A percentile compares a stretch with the other conserved stretches of the same genome.
Evolutionary conservation across 2,113 vertebrate genomes (phyloP).

Genomic region (Stigmatopora nigra): DNA sequence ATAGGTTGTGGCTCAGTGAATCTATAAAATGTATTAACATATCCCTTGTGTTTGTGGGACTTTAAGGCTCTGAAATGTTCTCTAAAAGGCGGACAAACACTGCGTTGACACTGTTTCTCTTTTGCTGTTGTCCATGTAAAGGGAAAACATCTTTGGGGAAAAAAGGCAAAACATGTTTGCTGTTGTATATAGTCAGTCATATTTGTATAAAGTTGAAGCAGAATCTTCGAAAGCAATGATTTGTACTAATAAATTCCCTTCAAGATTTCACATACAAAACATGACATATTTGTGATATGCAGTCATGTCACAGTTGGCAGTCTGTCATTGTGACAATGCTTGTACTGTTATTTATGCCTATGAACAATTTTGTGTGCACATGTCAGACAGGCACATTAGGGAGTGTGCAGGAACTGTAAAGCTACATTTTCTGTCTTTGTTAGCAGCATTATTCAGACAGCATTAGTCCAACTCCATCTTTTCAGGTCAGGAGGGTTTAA

Average conservation of each 20-base stretch:
- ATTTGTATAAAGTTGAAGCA: slow-evolving; percentile 48
- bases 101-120: background rate
- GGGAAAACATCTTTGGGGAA: background rate
- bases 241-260: slow-evolving; percentile 35
- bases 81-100: background rate
- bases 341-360: slow-evolving; percentile 8
- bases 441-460: slow-evolving; percentile 48
- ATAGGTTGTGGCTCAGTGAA: too few species aligned
- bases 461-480: slow-evolving; percentile 37
- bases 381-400: background rate
- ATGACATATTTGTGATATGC: slow-evolving; percentile 50
- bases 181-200: slow-evolving; percentile 2
- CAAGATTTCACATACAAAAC: slow-evolving; percentile 41
- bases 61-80: background rate
- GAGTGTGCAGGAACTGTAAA: background rate
- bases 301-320: slow-evolving; percentile 47
- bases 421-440: slow-evolving; percentile 5
- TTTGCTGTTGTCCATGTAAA: background rate
- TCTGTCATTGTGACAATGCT: slow-evolving; percentile 41
- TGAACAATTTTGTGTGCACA: slow-evolving; percentile 26
- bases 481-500: slow-evolving; percentile 71
- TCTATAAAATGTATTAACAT: background rate
- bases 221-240: slow-evolving; percentile 50
- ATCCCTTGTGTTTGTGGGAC: background rate
- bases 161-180: too few species aligned